Conservation (phyloP, 2,888 invertebrate species). For the Apomyelois bistriatella region DNA sequence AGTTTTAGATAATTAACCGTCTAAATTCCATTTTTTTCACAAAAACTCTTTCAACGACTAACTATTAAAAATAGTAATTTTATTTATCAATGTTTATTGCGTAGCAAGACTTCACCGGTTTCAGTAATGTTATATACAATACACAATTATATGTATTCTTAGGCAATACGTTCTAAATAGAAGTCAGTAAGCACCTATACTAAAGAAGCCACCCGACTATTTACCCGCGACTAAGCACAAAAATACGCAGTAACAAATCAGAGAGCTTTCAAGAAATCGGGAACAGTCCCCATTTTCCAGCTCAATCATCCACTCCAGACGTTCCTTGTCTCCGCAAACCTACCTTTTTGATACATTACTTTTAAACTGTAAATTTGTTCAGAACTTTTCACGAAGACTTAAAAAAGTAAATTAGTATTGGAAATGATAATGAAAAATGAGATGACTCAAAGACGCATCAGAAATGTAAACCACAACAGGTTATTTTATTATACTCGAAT, state of each 20-base stretch:
- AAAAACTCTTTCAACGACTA: too few relatives aligned
- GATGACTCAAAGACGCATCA: too few relatives aligned
- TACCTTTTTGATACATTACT: constrained; percentile 31
- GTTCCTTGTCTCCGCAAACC: constrained; percentile 56
- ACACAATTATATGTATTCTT: too few relatives aligned
- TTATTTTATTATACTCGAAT: too few relatives aligned
- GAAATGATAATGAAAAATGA: neutral
- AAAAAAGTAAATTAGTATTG: neutral
- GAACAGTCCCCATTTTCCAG: constrained; percentile 53
- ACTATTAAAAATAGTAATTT: too few relatives aligned
- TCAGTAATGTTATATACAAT: too few relatives aligned
- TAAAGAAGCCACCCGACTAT: neutral
- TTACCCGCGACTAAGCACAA: neutral
- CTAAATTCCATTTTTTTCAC: too few relatives aligned
- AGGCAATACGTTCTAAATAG: too few relatives aligned
- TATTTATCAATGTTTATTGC: too few relatives aligned
- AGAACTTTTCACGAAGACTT: neutral
- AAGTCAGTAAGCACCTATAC: neutral
- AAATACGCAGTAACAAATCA: constrained; percentile 3
- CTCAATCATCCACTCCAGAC: constrained; percentile 77
- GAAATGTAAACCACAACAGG: too few relatives aligned
- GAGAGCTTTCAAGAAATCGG: constrained; percentile 34
- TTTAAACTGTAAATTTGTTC: neutral
- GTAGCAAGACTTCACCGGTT: too few relatives aligned
- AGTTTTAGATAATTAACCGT: too few relatives aligned